Base-by-base conservation (phyloP, 64 coral and sea anemone genomes). In the Actinia equina region DNA sequence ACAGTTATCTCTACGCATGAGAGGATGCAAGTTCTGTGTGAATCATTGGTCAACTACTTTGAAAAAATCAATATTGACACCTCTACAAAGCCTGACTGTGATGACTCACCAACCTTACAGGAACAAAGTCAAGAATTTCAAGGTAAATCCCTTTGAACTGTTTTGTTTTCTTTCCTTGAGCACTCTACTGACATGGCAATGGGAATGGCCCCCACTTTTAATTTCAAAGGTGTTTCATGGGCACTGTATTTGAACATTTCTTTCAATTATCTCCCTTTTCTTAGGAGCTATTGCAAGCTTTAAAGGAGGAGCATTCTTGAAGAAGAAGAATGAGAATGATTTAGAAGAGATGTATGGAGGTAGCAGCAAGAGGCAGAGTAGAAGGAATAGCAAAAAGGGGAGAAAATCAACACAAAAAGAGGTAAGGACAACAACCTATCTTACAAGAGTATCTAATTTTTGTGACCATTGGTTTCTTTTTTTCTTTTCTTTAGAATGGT, bases 321-420 rank as follows among this genome's bases (percentile, higher is more conserved):
- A 62, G 20, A 85, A 85, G 83, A 85, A 85, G 18, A 63, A 16
- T 17, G 83, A 84, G 19, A 20, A 63, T 63, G 83, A 85, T 63
- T 63, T 85, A 16, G 83, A 85, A 19, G 83, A 43, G 54, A 58
- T 85, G 83, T 85, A 60, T 59, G 57, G 43, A 22, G 83, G 56
- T 17, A 59, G 18, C n/a, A 62, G 17, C 15, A 63, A 58, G 25
- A 85, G 41, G 59, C 49, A 63, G 30, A 60, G 3, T 19, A 85
- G 18, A 30, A 58, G 83, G 42, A 20, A 37, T 20, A 85, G 55
- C 25, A 85, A 85, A 85, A 85, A 85, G 52, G 59, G 59, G 19
- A 59, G 83, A 25, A 27, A 16, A 85, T 60, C 53, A 58, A 58
- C 59, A 58, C 53, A 58, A 27, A 85, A 45, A 62, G 83, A 85